phyloP scores from a whole-genome alignment of 2,797 vertebrate species.

The Pteronotus mesoamericanus region DNA sequence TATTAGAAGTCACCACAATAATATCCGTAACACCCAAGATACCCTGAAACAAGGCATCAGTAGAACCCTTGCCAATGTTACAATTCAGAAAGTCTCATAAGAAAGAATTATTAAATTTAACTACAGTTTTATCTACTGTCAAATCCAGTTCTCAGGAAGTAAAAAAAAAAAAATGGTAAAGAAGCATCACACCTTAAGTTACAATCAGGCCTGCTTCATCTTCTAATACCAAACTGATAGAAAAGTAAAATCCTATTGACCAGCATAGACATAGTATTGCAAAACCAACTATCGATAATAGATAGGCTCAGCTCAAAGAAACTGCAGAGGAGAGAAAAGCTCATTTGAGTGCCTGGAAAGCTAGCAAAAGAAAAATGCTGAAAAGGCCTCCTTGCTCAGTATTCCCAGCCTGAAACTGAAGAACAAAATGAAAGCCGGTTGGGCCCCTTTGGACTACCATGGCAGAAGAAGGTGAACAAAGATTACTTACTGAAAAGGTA shows the following conservation, averaged over 20 bases:
- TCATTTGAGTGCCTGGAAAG: too few species aligned
- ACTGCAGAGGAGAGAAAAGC: conserved; percentile 73
- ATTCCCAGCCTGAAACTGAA: conserved; percentile 14
- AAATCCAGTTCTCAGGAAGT: not conserved
- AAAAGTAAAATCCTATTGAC: conserved; percentile 64
- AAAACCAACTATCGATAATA: conserved; percentile 49
- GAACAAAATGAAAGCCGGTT: conserved; percentile 13
- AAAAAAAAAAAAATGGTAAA: conserved; percentile 52
- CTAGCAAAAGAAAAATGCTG: too few species aligned
- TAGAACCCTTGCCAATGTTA: conserved; percentile 13
- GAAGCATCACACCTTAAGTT: conserved; percentile 22
- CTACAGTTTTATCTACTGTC: not conserved
- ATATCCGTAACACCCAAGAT: conserved; percentile 13
- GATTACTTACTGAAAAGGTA: conserved; percentile 73
- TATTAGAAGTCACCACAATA: not conserved
- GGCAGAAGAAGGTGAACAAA: conserved; percentile 78
- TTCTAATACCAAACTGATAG: conserved; percentile 11
- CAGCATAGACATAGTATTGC: conserved; percentile 54
- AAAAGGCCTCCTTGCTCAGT: too few species aligned
- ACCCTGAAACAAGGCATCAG: conserved; percentile 6
- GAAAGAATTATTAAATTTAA: conserved; percentile 40
- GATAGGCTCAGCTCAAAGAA: conserved; percentile 70
- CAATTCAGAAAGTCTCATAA: conserved; percentile 23
- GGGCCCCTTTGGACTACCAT: conserved; percentile 76
- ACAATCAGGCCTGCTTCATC: conserved; percentile 8